phyloP scores from a whole-genome alignment of 1,140 invertebrate genomes.

The Drosophila leontia region DNA sequence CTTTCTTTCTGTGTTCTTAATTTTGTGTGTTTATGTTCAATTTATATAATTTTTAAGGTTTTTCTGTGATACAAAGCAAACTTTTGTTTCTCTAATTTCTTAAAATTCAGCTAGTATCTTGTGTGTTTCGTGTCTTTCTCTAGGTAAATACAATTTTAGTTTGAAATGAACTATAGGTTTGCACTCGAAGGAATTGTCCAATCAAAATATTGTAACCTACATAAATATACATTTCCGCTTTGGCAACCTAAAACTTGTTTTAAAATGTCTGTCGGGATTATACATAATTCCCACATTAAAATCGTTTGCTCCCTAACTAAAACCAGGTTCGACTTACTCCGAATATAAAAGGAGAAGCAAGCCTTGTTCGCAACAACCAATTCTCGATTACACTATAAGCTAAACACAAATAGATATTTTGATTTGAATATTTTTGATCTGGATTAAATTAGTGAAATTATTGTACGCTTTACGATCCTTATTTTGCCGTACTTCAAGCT shows the following conservation, averaged over 20 bases:
- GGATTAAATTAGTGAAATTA: conserved; percentile 66
- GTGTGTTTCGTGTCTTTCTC: conserved; percentile 11
- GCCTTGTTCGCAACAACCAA: conserved; percentile 55
- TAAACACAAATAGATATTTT: conserved; percentile 63
- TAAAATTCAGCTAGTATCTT: conserved; percentile 69
- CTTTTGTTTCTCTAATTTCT: conserved; percentile 40
- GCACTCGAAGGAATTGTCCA: conserved; percentile 55
- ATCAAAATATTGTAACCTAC: conserved; percentile 13
- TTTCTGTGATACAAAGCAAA: conserved; percentile 28
- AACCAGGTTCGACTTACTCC: conserved; percentile 12
- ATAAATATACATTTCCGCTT: not conserved
- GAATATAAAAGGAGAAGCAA: conserved; percentile 12
- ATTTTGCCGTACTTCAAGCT: conserved; percentile 17
- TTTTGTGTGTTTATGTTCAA: conserved; percentile 30
- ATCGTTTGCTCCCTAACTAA: conserved; percentile 61
- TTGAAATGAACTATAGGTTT: conserved; percentile 58
- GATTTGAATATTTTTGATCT: conserved; percentile 77
- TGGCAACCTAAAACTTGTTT: conserved; percentile 26
- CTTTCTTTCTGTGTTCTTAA: conserved; percentile 5
- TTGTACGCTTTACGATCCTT: conserved; percentile 54
- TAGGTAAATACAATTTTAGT: conserved; percentile 37
- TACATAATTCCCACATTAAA: conserved; percentile 25
- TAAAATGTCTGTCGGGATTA: not conserved
- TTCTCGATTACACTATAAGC: conserved; percentile 37
- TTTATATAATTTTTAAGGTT: conserved; percentile 22